A percentile compares a stretch with the other conserved stretches of the same genome.
Conservation (phyloP, 2,888 invertebrate species). For the Drosophila longiperda region DNA sequence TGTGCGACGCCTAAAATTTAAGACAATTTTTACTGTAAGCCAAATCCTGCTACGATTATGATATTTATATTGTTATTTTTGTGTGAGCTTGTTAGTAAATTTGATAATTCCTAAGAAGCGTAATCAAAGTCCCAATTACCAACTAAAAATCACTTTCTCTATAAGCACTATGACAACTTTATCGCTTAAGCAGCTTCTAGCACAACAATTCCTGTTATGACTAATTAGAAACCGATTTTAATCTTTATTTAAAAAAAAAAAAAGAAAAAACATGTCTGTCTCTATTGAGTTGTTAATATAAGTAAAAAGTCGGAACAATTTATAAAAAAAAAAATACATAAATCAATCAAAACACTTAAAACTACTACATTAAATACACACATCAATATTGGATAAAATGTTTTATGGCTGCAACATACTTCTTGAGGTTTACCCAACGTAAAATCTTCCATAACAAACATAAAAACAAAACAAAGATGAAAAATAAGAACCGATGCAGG, state of each 20-base stretch:
- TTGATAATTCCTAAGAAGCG: slow-evolving; percentile 31
- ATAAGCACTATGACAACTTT: slow-evolving; percentile 48
- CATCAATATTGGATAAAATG: slow-evolving; percentile 39
- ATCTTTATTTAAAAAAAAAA: slow-evolving; percentile 19
- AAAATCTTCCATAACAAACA: slow-evolving; percentile 27
- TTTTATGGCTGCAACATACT: slow-evolving; percentile 44
- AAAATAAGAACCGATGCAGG: background rate
- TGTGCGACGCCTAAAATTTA: slow-evolving; percentile 68
- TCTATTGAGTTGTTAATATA: slow-evolving; percentile 37
- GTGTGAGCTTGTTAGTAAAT: slow-evolving; percentile 42
- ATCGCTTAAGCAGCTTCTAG: slow-evolving; percentile 36
- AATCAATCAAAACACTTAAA: slow-evolving; percentile 20
- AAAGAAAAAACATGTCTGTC: slow-evolving; percentile 11
- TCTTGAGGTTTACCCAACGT: slow-evolving; percentile 18
- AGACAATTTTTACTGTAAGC: slow-evolving; percentile 61
- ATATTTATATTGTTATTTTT: slow-evolving; percentile 59
- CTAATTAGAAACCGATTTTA: slow-evolving; percentile 53
- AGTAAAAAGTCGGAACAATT: slow-evolving; percentile 46
- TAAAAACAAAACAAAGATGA: slow-evolving; percentile 16
- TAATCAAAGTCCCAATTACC: slow-evolving; percentile 28
- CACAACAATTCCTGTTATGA: slow-evolving; percentile 31
- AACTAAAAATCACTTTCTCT: slow-evolving; percentile 19
- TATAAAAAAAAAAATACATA: slow-evolving; percentile 19
- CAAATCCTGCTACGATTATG: slow-evolving; percentile 51
- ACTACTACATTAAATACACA: slow-evolving; percentile 37